A percentile compares a stretch with the other conserved stretches of the same genome.
These are phyloP conservation scores for Cyanoderma ruficeps DNA, from an alignment of 2,113 vertebrate species.

Conservation along the genomic window DNA sequence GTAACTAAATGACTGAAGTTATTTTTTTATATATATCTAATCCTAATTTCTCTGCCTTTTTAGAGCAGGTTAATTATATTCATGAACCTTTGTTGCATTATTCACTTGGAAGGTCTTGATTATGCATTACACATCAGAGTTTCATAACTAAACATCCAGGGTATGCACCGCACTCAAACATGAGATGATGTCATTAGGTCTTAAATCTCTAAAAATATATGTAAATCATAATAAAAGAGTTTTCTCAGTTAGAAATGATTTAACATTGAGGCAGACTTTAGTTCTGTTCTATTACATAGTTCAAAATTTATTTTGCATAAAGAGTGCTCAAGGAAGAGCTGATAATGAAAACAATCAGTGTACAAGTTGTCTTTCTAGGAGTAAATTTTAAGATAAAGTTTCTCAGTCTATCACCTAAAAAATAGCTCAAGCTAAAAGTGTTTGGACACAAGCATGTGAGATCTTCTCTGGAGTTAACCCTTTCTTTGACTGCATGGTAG, in stretches of 20 bases:
- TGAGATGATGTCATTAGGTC: neutral
- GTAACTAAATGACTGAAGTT: neutral
- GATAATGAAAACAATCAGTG: neutral
- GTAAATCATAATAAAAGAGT: neutral
- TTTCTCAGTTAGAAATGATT: neutral
- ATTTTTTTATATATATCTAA: neutral
- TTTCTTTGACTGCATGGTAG: neutral
- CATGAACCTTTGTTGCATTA: neutral
- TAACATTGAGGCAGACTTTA: neutral
- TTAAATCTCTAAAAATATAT: neutral
- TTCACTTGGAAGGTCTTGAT: slow-evolving; percentile 18
- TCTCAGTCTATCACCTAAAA: neutral
- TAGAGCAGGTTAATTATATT: slow-evolving; percentile 19
- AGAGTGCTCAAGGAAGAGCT: neutral
- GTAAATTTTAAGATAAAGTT: neutral
- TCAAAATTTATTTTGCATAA: neutral
- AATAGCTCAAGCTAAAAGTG: neutral
- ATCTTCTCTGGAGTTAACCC: neutral
- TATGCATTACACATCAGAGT: slow-evolving; percentile 3
- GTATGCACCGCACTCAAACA: neutral
- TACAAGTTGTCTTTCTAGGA: neutral
- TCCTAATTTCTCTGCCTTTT: slow-evolving; percentile 15
- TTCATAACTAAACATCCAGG: neutral
- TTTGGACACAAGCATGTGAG: neutral
- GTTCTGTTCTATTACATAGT: neutral